Conservation (phyloP, 1,140 invertebrate species). For the Adoxophyes honmai region DNA sequence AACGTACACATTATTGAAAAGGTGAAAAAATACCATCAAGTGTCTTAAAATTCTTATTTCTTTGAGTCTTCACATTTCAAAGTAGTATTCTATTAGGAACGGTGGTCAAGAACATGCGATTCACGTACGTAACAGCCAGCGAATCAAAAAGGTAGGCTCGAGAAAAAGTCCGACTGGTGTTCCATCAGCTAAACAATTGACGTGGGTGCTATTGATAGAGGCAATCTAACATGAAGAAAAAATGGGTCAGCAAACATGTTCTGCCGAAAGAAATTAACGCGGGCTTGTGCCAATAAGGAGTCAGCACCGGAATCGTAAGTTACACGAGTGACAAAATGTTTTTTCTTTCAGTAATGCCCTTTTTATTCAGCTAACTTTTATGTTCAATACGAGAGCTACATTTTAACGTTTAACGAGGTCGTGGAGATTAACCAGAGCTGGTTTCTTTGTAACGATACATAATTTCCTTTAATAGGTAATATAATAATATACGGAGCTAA, state of each 20-base stretch:
- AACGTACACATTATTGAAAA: too few relatives aligned
- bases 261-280: slow-evolving; percentile 13
- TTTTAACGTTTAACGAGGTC: too few relatives aligned
- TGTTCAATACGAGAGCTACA: too few relatives aligned
- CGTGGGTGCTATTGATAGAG: slow-evolving; percentile 14
- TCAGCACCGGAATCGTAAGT: slow-evolving; percentile 6
- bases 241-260: slow-evolving; percentile 15
- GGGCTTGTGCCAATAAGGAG: slow-evolving; percentile 9
- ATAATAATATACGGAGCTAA: too few relatives aligned
- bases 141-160: slow-evolving; percentile 8
- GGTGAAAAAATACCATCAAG: too few relatives aligned
- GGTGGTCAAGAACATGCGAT: neutral
- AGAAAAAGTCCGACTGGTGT: slow-evolving; percentile 9
- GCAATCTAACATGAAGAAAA: slow-evolving; percentile 16
- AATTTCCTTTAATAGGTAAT: too few relatives aligned
- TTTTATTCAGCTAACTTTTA: too few relatives aligned
- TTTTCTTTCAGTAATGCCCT: neutral
- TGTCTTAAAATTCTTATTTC: too few relatives aligned
- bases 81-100: neutral
- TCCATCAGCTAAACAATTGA: slow-evolving; percentile 14
- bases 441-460: too few relatives aligned
- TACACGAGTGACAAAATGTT: slow-evolving; percentile 3
- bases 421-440: too few relatives aligned
- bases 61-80: too few relatives aligned
- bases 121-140: slow-evolving; percentile 1